Conservation (phyloP, 1,140 invertebrate genomes). For the Pseudachorutes palmiensis region DNA sequence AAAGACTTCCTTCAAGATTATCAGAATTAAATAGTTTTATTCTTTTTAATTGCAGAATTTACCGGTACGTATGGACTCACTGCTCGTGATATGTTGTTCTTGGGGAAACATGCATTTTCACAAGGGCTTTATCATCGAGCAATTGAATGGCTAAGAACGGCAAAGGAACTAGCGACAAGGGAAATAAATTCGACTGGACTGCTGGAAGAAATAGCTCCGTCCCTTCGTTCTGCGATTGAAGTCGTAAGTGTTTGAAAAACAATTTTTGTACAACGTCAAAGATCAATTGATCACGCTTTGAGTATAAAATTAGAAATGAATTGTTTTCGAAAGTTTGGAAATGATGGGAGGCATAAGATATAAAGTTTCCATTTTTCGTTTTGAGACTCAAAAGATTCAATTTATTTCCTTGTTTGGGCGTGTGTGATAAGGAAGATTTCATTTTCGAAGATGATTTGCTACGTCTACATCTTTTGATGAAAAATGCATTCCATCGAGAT, state of each 20-base stretch:
- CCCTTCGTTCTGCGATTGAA: conserved; percentile 40
- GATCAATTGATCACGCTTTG: too few species aligned
- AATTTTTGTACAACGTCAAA: neutral
- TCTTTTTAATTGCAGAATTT: conserved; percentile 38
- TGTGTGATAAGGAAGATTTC: too few species aligned
- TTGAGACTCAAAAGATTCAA: too few species aligned
- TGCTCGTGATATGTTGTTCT: conserved; percentile 35
- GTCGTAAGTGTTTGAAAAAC: conserved; percentile 35
- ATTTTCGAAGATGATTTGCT: too few species aligned
- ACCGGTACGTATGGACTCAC: conserved; percentile 34
- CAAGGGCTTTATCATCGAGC: conserved; percentile 38
- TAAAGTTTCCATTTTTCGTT: neutral
- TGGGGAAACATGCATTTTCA: conserved; percentile 36
- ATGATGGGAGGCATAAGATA: neutral
- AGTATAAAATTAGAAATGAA: neutral
- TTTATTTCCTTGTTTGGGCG: too few species aligned
- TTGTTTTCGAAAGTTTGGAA: neutral
- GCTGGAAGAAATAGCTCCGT: conserved; percentile 39
- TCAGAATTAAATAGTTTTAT: neutral
- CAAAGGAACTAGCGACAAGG: conserved; percentile 33
- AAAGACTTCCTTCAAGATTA: neutral
- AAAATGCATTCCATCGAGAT: too few species aligned
- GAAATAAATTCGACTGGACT: conserved; percentile 39
- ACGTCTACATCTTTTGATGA: too few species aligned
- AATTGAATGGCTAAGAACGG: conserved; percentile 40